phyloP scores from a whole-genome alignment of 2,113 vertebrate genomes.

The Percina caprodes region DNA sequence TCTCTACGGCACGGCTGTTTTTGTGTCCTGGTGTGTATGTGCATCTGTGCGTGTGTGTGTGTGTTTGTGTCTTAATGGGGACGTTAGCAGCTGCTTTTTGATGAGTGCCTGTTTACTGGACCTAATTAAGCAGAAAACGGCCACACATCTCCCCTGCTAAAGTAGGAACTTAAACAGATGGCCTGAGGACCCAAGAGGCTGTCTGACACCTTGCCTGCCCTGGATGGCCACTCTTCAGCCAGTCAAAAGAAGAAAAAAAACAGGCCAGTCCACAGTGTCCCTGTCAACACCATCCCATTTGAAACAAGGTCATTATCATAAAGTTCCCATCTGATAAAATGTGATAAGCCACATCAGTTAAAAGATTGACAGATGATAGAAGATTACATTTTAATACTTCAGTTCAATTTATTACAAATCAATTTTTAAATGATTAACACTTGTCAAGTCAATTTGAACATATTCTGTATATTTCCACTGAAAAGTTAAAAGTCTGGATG shows the following conservation, averaged over 20 bases:
- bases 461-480: slow-evolving; percentile 38
- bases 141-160: slow-evolving; percentile 77
- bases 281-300: slow-evolving; percentile 39
- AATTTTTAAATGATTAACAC: slow-evolving; percentile 16
- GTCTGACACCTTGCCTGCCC: slow-evolving; percentile 66
- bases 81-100: slow-evolving; percentile 85
- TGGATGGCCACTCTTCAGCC: slow-evolving; percentile 69
- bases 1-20: slow-evolving; percentile 57
- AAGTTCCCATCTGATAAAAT: slow-evolving; percentile 21
- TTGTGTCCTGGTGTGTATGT: slow-evolving; percentile 40
- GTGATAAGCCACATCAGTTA: not conserved
- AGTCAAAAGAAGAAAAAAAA: slow-evolving; percentile 35
- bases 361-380: not conserved
- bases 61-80: slow-evolving; percentile 77
- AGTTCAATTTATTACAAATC: not conserved
- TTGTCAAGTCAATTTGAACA: not conserved
- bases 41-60: slow-evolving; percentile 43
- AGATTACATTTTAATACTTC: not conserved
- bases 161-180: slow-evolving; percentile 77
- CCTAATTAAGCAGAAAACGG: slow-evolving; percentile 84
- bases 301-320: slow-evolving; percentile 49
- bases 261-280: slow-evolving; percentile 19
- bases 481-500: slow-evolving; percentile 14
- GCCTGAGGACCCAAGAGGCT: slow-evolving; percentile 68
- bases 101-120: slow-evolving; percentile 83